Percentiles rank a stretch among this genome's conserved stretches.
Conservation (phyloP, 1,140 invertebrate species). For the Anastatus disparis region DNA sequence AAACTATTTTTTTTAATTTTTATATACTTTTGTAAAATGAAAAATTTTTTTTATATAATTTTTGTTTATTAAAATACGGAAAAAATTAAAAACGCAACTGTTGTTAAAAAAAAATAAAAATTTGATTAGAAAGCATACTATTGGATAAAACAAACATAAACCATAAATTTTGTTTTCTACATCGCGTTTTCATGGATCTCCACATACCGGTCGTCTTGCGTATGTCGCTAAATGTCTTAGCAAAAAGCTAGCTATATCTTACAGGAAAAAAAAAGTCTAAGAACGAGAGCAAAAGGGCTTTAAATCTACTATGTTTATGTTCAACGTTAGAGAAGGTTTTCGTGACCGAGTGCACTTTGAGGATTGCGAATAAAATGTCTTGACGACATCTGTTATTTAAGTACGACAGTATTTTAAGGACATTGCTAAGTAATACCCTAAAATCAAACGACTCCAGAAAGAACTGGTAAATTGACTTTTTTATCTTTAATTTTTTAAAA, state of each 20-base stretch:
- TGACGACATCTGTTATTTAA: conserved; percentile 20
- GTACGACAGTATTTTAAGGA: neutral
- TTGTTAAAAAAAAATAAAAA: too few relatives aligned
- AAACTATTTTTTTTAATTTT: too few relatives aligned
- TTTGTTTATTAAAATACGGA: too few relatives aligned
- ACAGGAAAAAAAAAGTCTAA: neutral
- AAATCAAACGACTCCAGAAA: conserved; percentile 1
- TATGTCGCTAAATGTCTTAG: too few relatives aligned
- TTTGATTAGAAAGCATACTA: neutral
- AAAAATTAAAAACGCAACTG: too few relatives aligned
- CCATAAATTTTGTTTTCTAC: conserved; percentile 7
- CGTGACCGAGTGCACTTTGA: conserved; percentile 32
- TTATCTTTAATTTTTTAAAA: neutral
- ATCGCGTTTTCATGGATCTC: neutral
- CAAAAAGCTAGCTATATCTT: too few relatives aligned
- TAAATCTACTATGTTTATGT: too few relatives aligned
- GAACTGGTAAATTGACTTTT: too few relatives aligned
- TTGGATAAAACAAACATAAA: neutral
- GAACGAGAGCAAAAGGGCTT: neutral
- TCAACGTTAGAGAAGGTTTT: too few relatives aligned
- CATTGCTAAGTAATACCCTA: neutral
- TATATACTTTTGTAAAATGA: too few relatives aligned
- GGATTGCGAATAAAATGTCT: conserved; percentile 6
- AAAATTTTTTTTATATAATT: too few relatives aligned
- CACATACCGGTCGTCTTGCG: too few relatives aligned